A percentile compares a stretch with the other conserved stretches of the same genome.
Evolutionary conservation across 2,888 invertebrate species (phyloP).

Genomic region (Tenthredo notha): DNA sequence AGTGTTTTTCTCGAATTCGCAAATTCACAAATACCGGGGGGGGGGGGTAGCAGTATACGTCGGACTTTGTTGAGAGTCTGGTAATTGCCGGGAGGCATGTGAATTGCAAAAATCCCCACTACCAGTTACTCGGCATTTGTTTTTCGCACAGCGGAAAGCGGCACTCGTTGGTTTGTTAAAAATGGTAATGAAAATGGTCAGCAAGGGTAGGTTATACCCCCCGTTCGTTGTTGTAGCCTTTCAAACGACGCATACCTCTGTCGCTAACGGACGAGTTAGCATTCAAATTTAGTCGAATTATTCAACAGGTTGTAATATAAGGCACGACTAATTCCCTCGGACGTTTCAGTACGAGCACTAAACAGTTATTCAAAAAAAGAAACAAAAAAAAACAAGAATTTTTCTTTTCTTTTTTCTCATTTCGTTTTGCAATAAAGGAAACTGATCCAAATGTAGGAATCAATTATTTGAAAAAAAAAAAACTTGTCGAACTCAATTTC

Average conservation of each 20-base stretch:
- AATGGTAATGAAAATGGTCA: conserved; percentile 51
- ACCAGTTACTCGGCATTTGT: conserved; percentile 9
- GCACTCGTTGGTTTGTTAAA: conserved; percentile 46
- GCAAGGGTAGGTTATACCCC: neutral
- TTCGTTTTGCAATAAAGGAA: neutral
- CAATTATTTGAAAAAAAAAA: neutral
- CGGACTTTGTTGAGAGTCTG: conserved; percentile 29
- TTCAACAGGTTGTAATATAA: conserved; percentile 52
- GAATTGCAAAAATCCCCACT: conserved; percentile 35
- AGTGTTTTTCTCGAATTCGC: neutral
- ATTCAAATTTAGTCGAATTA: conserved; percentile 51
- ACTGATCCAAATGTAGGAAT: neutral
- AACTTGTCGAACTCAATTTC: neutral
- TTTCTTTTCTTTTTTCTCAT: neutral
- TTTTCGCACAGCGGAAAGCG: conserved; percentile 21
- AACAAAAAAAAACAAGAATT: neutral
- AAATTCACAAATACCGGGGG: neutral
- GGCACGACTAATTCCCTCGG: conserved; percentile 44
- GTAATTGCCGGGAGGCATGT: conserved; percentile 23
- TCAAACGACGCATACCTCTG: conserved; percentile 27
- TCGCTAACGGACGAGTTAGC: conserved; percentile 50
- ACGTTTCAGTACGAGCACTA: conserved; percentile 18
- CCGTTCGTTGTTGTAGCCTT: conserved; percentile 11
- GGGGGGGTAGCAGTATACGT: neutral
- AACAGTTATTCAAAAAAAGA: neutral